These are phyloP conservation scores for Carposina sasakii DNA, from an alignment of 1,140 invertebrate species.

Conservation along the genomic window DNA sequence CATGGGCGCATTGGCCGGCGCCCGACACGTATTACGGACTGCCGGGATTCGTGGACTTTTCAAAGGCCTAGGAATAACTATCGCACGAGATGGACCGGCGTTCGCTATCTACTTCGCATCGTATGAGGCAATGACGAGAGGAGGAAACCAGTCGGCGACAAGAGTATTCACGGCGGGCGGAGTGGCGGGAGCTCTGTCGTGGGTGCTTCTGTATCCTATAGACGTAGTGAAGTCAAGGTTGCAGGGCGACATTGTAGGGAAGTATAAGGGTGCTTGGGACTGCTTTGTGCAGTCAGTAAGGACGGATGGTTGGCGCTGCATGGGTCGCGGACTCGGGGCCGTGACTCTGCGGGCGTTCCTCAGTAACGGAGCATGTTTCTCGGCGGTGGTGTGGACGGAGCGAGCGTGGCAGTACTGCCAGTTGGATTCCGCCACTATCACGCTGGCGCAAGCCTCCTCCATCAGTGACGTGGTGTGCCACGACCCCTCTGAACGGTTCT, in stretches of 20 bases:
- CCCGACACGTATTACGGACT: slow-evolving; percentile 75
- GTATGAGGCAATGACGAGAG: slow-evolving; percentile 81
- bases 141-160: slow-evolving; percentile 56
- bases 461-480: slow-evolving; percentile 63
- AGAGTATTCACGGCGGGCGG: slow-evolving; percentile 86
- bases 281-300: slow-evolving; percentile 81
- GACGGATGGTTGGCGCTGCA: slow-evolving; percentile 78
- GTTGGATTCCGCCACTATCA: slow-evolving; percentile 29
- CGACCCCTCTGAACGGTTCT: slow-evolving; percentile 37
- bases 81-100: slow-evolving; percentile 81
- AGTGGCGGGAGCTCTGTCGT: slow-evolving; percentile 86
- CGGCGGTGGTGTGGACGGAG: slow-evolving; percentile 83
- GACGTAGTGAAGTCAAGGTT: slow-evolving; percentile 93
- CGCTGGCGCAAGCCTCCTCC: slow-evolving; percentile 45
- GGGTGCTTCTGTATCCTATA: slow-evolving; percentile 89
- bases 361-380: slow-evolving; percentile 93
- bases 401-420: slow-evolving; percentile 44
- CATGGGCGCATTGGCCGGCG: slow-evolving; percentile 72
- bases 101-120: slow-evolving; percentile 75
- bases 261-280: slow-evolving; percentile 80
- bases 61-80: slow-evolving; percentile 83
- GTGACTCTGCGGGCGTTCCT: slow-evolving; percentile 90
- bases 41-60: slow-evolving; percentile 82
- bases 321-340: slow-evolving; percentile 82
- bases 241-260: slow-evolving; percentile 81